Conservation (phyloP, 2,888 invertebrate genomes). For the Polydrusus tereticollis region DNA sequence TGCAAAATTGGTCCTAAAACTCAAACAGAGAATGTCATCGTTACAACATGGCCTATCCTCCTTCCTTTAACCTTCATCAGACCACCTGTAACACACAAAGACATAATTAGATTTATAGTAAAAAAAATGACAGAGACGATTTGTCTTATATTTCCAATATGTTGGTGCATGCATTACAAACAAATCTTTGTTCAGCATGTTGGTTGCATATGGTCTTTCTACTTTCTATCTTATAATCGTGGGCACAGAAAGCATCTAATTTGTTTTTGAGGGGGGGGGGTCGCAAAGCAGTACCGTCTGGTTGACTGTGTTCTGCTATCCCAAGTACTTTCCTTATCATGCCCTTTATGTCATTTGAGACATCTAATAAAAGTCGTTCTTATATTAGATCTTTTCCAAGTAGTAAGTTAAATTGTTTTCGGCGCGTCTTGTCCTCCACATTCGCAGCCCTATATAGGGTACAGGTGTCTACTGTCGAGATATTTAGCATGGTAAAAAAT, state of each 20-base stretch:
- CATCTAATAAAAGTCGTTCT: slow-evolving; percentile 8
- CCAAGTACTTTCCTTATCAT: not conserved
- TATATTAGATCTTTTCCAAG: slow-evolving; percentile 8
- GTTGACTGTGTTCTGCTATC: slow-evolving; percentile 10
- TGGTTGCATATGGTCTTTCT: slow-evolving; percentile 11
- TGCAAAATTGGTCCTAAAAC: too few species aligned
- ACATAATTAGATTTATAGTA: too few species aligned
- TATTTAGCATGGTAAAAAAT: slow-evolving; percentile 30
- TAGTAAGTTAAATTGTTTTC: not conserved
- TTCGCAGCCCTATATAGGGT: not conserved
- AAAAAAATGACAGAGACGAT: too few species aligned
- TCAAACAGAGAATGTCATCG: too few species aligned
- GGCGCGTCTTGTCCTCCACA: not conserved
- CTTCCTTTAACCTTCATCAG: too few species aligned
- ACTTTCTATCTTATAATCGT: slow-evolving; percentile 3
- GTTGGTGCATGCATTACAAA: slow-evolving; percentile 9
- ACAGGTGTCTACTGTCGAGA: not conserved
- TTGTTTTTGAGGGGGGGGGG: not conserved
- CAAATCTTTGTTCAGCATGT: slow-evolving; percentile 10
- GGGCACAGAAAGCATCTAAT: slow-evolving; percentile 1
- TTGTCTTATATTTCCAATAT: too few species aligned
- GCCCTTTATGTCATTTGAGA: slow-evolving; percentile 2
- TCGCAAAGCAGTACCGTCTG: slow-evolving; percentile 12
- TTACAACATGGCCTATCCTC: too few species aligned
- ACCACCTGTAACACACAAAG: too few species aligned